A percentile compares a stretch with the other conserved stretches of the same genome.
phyloP scores from a whole-genome alignment of 2,113 vertebrate genomes.

The Microtus oregoni region DNA sequence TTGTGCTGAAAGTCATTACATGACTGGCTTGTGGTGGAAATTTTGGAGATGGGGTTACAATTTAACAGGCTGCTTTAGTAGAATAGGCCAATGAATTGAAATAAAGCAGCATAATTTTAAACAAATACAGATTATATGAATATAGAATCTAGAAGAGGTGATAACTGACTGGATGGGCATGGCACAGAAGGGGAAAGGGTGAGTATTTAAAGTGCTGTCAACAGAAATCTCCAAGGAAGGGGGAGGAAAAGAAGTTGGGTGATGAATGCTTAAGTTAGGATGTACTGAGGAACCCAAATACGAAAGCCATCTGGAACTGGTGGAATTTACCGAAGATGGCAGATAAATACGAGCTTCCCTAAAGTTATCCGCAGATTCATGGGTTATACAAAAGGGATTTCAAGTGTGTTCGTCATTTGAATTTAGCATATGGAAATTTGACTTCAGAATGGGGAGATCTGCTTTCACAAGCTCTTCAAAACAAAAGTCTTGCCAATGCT shows the following conservation, averaged over 20 bases:
- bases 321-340: neutral
- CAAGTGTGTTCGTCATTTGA: constrained; percentile 31
- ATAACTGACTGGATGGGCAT: neutral
- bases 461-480: constrained; percentile 61
- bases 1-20: neutral
- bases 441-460: constrained; percentile 40
- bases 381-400: constrained; percentile 32
- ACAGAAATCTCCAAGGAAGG: neutral
- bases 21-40: neutral
- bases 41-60: neutral
- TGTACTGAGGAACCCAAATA: neutral
- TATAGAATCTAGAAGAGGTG: neutral
- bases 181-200: neutral
- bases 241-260: neutral
- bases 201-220: neutral
- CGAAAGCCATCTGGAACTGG: constrained; percentile 24
- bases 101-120: neutral
- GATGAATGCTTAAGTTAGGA: neutral
- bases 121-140: neutral
- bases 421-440: constrained; percentile 59
- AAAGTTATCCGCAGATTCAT: neutral
- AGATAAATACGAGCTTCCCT: constrained; percentile 34
- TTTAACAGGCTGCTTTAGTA: neutral
- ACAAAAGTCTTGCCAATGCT: constrained; percentile 59
- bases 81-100: neutral